A percentile compares a stretch with the other conserved stretches of the same genome.
These are phyloP conservation scores for Zaprionus africanus DNA, from an alignment of 1,140 invertebrate genomes.

Conservation along the genomic window DNA sequence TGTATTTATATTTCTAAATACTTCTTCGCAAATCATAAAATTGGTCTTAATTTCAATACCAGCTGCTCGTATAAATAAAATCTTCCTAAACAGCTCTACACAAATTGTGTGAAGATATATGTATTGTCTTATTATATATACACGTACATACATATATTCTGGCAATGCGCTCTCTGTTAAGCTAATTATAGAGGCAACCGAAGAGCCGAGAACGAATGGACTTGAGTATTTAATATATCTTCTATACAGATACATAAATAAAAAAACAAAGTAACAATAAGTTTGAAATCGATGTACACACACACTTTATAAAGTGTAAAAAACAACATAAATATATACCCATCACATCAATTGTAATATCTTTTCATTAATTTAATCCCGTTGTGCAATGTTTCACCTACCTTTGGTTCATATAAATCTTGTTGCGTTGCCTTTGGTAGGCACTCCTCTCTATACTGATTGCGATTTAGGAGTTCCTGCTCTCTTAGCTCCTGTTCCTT, in stretches of 20 bases:
- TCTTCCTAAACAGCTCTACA: slow-evolving; percentile 7
- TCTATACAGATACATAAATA: too few species aligned
- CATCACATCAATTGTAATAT: too few species aligned
- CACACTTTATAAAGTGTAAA: background rate
- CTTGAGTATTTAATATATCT: background rate
- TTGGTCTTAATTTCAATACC: slow-evolving; percentile 19
- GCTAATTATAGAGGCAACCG: slow-evolving; percentile 46
- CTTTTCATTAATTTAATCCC: too few species aligned
- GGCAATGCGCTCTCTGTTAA: slow-evolving; percentile 14
- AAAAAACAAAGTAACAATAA: background rate
- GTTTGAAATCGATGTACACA: background rate
- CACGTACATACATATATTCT: background rate
- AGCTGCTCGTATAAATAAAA: slow-evolving; percentile 15
- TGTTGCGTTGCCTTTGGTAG: background rate
- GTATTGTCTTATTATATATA: slow-evolving; percentile 1
- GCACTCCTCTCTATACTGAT: background rate
- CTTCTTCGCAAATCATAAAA: slow-evolving; percentile 17
- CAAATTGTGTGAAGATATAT: slow-evolving; percentile 12
- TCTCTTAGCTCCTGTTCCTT: slow-evolving; percentile 34
- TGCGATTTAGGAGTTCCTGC: slow-evolving; percentile 4
- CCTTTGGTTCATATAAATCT: slow-evolving; percentile 21
- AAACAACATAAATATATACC: too few species aligned
- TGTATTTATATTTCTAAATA: background rate
- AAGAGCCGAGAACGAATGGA: slow-evolving; percentile 7
- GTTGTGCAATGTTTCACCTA: slow-evolving; percentile 8